Conservation (phyloP, 2,797 vertebrate genomes). For the Semotilus atromaculatus region DNA sequence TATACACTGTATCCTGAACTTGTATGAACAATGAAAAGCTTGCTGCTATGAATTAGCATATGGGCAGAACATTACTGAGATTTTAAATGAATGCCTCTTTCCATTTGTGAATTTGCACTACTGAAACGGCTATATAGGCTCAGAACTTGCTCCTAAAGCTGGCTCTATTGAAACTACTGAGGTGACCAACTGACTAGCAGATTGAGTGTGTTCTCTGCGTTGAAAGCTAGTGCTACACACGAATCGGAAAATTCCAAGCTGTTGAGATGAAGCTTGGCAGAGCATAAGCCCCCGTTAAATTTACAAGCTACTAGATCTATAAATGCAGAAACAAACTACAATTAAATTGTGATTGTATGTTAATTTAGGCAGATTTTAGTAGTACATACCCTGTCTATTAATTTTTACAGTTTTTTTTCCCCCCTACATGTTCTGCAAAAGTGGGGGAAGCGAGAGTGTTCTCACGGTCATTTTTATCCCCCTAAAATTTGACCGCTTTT, state of each 20-base stretch:
- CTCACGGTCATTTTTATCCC: not conserved
- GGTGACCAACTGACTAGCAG: not conserved
- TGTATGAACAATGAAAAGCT: not conserved
- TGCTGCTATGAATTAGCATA: not conserved
- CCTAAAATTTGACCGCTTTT: not conserved
- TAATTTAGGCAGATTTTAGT: not conserved
- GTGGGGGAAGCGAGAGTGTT: not conserved
- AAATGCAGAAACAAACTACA: not conserved
- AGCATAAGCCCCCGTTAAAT: not conserved
- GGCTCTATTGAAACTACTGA: not conserved
- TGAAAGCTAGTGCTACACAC: not conserved
- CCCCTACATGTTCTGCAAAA: not conserved
- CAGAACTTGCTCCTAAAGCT: not conserved
- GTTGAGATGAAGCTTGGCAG: not conserved
- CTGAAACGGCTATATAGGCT: not conserved
- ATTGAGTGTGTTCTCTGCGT: not conserved
- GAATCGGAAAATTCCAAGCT: not conserved
- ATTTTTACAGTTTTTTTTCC: not conserved
- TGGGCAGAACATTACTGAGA: not conserved
- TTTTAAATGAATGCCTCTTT: not conserved
- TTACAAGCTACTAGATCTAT: not conserved
- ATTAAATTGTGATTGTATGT: not conserved
- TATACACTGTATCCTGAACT: not conserved
- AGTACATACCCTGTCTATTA: slow-evolving; percentile 1
- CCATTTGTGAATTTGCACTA: not conserved